Conservation (phyloP, 1,140 invertebrate species). For the Calephelis nemesis region DNA sequence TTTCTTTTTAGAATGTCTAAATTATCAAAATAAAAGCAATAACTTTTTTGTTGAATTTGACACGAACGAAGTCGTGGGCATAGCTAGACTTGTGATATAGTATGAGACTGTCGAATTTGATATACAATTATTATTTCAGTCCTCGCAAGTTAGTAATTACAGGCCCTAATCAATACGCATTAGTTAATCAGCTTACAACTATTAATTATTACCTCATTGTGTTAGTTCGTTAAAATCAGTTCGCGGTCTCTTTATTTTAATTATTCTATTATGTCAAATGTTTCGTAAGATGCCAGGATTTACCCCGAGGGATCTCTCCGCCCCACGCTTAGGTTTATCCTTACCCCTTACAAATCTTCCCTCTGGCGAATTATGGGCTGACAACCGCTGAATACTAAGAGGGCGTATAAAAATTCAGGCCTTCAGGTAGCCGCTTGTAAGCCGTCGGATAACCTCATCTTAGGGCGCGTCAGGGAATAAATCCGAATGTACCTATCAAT, state of each 20-base stretch:
- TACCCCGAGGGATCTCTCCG: conserved; percentile 7
- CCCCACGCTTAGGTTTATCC: conserved; percentile 34
- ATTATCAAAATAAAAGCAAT: too few species aligned
- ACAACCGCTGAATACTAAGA: conserved; percentile 60
- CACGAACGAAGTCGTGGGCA: too few species aligned
- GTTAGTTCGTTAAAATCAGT: background rate
- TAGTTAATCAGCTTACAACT: conserved; percentile 6
- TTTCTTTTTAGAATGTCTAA: too few species aligned
- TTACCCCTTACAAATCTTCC: conserved; percentile 48
- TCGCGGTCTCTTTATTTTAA: conserved; percentile 11
- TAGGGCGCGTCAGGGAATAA: conserved; percentile 43
- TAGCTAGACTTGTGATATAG: too few species aligned
- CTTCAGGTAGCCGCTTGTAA: conserved; percentile 57
- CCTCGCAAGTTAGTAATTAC: background rate
- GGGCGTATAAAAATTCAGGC: conserved; percentile 54
- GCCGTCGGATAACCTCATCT: conserved; percentile 52
- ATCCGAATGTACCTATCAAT: conserved; percentile 55
- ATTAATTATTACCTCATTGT: conserved; percentile 15
- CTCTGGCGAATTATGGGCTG: conserved; percentile 55
- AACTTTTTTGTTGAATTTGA: too few species aligned
- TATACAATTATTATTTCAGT: background rate
- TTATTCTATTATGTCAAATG: conserved; percentile 25
- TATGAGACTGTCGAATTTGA: too few species aligned
- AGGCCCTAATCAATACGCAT: background rate
- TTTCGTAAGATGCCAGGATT: conserved; percentile 24